Evolutionary conservation across 2,113 vertebrate species (phyloP), one percentile per base, ranked within the genome.

Genomic region (Nothoprocta pentlandii): DNA sequence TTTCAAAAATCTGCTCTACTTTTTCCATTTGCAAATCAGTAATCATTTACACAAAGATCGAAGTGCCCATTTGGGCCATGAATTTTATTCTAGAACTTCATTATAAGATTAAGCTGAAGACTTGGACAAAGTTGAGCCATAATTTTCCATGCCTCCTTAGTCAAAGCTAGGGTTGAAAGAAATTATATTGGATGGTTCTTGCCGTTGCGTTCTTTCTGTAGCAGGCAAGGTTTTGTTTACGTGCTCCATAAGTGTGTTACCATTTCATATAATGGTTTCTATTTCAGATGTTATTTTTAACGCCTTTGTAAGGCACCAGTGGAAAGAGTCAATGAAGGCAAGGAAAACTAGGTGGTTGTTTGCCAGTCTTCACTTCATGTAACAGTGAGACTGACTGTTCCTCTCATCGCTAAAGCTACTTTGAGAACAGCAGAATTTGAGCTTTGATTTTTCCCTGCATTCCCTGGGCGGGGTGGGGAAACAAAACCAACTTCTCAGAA

Each of bases 371-470:
- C 39, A 22, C 39, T 94, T 85, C 28, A 53, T 69, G 77, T 87
- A 76, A 59, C 20, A 28, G 78, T n/a, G 90, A 95, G 90, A 92
- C 83, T 78, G 85, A 61, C 64, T 5, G 11, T 47, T 91, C 36
- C 58, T 81, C 73, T 88, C 66, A 92, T 94, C 83, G 80, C 77
- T 83, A 90, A 49, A 93, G 88, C 49, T 82, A 69, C 71, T 66
- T 61, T 85, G 76, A 80, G 92, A 86, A 78, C 79, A 97, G 96
- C 93, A 94, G 87, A 96, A 88, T 93, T 95, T 95, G 96, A 97
- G 94, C 94, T 98, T 97, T 97, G 96, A 96, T 97, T 97, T 98
- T 98, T 97, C 92, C 96, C 80, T 49, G 85, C 86, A 69, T 21
- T 49, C 49, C 49, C 21, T 49, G 47, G 10, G 22, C 12, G 49